phyloP scores from a whole-genome alignment of 2,113 vertebrate genomes.

The Stercorarius parasiticus region DNA sequence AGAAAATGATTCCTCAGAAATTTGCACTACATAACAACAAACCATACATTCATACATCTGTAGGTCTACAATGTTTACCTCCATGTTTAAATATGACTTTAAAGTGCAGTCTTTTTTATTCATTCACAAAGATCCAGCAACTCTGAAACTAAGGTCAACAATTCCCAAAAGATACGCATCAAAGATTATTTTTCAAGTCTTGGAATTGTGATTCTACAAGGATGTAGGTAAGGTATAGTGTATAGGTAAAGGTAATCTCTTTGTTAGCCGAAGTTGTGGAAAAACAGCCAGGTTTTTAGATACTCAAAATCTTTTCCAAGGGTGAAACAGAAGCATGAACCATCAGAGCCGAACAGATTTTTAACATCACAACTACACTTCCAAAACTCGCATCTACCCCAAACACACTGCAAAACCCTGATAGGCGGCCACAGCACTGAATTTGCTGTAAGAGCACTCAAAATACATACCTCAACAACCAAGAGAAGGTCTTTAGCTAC shows the following conservation, averaged over 20 bases:
- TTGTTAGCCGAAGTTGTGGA: background rate
- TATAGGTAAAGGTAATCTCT: background rate
- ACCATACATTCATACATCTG: background rate
- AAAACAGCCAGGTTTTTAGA: background rate
- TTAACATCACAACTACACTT: background rate
- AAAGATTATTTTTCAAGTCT: background rate
- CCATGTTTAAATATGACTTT: background rate
- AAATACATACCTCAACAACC: background rate
- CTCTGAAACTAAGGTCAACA: background rate
- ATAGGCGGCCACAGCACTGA: accelerated
- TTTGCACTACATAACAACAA: background rate
- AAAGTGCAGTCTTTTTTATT: background rate
- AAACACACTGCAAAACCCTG: background rate
- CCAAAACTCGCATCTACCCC: background rate
- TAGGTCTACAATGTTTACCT: background rate
- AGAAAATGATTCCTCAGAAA: background rate
- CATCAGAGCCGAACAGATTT: background rate
- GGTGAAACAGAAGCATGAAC: background rate
- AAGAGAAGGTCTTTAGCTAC: background rate
- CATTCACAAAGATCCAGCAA: background rate
- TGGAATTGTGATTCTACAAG: background rate
- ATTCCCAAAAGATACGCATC: background rate
- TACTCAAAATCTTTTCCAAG: background rate
- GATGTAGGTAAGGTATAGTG: background rate
- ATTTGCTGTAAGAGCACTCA: background rate